Evolutionary conservation across 2,797 vertebrate species (phyloP).

Genomic region (Lagorchestes hirsutus): DNA sequence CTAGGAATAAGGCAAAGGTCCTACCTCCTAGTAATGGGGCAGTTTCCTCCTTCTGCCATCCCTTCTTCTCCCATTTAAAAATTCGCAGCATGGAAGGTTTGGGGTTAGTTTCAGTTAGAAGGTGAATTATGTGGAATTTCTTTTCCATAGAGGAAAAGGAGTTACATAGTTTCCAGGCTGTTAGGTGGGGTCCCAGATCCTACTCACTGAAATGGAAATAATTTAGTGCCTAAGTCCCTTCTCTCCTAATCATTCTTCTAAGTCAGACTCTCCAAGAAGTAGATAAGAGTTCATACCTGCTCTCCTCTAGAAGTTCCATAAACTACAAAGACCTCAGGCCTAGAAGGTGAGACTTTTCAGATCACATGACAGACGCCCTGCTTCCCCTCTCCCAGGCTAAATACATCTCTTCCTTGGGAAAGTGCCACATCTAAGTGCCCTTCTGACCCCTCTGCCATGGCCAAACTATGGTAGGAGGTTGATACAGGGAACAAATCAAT

Average conservation of each 20-base stretch:
- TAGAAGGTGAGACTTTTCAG: background rate
- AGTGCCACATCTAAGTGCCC: background rate
- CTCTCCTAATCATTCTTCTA: background rate
- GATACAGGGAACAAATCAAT: background rate
- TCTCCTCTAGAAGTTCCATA: background rate
- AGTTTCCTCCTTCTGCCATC: background rate
- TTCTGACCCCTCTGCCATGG: background rate
- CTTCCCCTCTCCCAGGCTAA: background rate
- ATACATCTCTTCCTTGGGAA: background rate
- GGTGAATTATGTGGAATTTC: background rate
- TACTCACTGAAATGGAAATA: background rate
- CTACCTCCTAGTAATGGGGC: background rate
- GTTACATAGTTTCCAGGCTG: background rate
- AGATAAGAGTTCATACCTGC: background rate
- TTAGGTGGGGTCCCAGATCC: background rate
- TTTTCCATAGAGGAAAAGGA: background rate
- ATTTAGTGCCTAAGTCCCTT: background rate
- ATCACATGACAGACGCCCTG: background rate
- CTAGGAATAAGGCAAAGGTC: background rate
- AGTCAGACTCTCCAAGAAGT: background rate
- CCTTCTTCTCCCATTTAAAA: background rate
- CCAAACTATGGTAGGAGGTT: background rate
- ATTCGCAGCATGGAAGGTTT: background rate
- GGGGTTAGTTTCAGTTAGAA: background rate
- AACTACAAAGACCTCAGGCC: background rate